These are phyloP conservation scores for Mechanitis messenoides DNA, from an alignment of 2,888 invertebrate species.

Conservation along the genomic window DNA sequence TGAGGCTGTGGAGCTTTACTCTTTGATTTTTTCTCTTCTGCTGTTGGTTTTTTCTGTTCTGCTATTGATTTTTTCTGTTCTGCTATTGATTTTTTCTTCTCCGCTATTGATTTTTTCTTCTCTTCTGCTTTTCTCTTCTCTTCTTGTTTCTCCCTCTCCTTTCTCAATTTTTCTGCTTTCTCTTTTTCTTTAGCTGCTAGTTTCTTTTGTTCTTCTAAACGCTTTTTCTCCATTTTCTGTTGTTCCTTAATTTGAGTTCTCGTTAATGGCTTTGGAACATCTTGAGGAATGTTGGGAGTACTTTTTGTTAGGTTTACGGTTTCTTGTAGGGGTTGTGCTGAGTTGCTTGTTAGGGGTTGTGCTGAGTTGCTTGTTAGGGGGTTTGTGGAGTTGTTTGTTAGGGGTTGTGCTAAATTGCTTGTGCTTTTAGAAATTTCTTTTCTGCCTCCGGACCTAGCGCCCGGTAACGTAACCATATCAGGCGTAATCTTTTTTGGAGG, in stretches of 20 bases:
- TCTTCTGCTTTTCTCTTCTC: slow-evolving; percentile 34
- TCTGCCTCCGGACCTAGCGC: slow-evolving; percentile 24
- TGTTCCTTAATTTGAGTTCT: slow-evolving; percentile 46
- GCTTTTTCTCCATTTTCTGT: slow-evolving; percentile 50
- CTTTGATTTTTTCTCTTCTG: slow-evolving; percentile 34
- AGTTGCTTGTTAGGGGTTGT: no score
- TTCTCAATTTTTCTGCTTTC: slow-evolving; percentile 45
- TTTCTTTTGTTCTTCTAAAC: slow-evolving; percentile 43
- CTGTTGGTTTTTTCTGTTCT: slow-evolving; percentile 31
- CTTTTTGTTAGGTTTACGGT: slow-evolving; percentile 40
- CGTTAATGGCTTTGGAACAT: slow-evolving; percentile 31
- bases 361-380: no score
- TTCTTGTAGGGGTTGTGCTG: slow-evolving; percentile 7
- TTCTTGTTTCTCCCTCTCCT: slow-evolving; percentile 38
- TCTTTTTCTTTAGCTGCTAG: slow-evolving; percentile 40
- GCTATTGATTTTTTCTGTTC: slow-evolving; percentile 28
- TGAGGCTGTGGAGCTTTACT: slow-evolving; percentile 27
- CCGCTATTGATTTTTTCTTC: slow-evolving; percentile 27
- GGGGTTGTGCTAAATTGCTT: slow-evolving; percentile 39
- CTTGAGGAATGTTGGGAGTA: slow-evolving; percentile 44
- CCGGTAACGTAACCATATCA: slow-evolving; percentile 42
- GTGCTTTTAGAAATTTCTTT: slow-evolving; percentile 48
- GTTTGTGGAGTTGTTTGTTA: slow-evolving; percentile 10
- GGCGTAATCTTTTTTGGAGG: slow-evolving; percentile 43
- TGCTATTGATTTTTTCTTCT: slow-evolving; percentile 30